Evolutionary conservation across 2,113 vertebrate species (phyloP), one percentile per base, ranked within the genome.

Genomic region (Eidolon helvum): DNA sequence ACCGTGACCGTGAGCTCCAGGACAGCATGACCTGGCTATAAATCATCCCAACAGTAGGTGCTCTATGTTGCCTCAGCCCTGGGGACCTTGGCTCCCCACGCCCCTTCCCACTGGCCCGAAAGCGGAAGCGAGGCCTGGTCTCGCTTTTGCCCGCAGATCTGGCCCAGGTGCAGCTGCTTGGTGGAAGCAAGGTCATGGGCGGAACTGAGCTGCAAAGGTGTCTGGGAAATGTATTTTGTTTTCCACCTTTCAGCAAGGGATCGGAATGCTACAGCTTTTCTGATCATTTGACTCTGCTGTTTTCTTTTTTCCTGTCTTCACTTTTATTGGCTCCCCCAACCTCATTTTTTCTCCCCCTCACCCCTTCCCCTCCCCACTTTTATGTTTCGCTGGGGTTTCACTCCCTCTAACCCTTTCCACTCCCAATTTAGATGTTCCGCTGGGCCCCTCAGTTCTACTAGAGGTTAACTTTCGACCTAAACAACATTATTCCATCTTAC

Each of bases 11-110:
- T 16, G 72, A 72, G 33, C 38, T 94, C 45, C 55, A 21, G 66
- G 43, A 59, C 4, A 16, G 14, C 8, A 1, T 0, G 6, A 22
- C 2, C 10, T 22, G 30, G 30, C 45, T 10, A 14, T 3, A 21
- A 26, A 10, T 61, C 21, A 12, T 7, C 33, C 59, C 63, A 38
- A 71, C 0, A 66, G 24, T 12, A 0, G 4, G 16, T 11, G 16
- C 16, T n/a, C 14, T 24, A 7, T 0, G 4, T 24, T 11, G 24
- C 14, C 45, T 83, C 48, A 72, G 57, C 5, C 16, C n/a, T 24
- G 18, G 33, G 48, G 38, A 33, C 33, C 30, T 45, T 11, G 4
- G 40, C 9, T 9, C 26, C n/a, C 3, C 53, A 16, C 18, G 1
- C 65, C 28, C 35, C 38, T n/a, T 14, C 22, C 26, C 0, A 5